Percentiles rank a stretch among this genome's conserved stretches.
These are phyloP conservation scores for Coelinius sp. DNA, from an alignment of 2,888 invertebrate species.

Conservation along the genomic window DNA sequence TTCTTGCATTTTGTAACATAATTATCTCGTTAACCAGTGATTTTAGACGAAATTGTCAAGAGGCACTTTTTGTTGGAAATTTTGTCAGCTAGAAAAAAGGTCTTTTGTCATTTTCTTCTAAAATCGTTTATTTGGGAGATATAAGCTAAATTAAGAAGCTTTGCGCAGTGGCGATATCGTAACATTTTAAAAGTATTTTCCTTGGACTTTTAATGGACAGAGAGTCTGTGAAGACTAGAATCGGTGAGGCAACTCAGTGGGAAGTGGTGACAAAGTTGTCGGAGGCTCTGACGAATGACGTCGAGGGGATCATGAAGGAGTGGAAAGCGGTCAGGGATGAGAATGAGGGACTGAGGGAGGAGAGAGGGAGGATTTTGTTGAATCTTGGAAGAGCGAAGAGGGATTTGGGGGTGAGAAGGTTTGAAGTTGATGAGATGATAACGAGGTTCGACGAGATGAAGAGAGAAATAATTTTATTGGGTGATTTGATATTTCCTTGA, in stretches of 20 bases:
- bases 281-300: constrained; percentile 15
- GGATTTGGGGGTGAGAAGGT: not conserved
- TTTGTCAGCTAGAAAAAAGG: too few species aligned
- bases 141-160: too few species aligned
- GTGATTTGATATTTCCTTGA: not conserved
- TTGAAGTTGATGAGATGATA: constrained; percentile 1
- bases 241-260: constrained; percentile 51
- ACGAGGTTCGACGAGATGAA: not conserved
- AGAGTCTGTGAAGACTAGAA: not conserved
- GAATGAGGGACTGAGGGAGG: not conserved
- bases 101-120: too few species aligned
- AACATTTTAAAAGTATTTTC: too few species aligned
- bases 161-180: too few species aligned
- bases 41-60: too few species aligned
- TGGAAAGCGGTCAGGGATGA: not conserved
- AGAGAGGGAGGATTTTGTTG: not conserved
- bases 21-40: too few species aligned
- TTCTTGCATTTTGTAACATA: too few species aligned
- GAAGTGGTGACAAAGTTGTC: constrained; percentile 46
- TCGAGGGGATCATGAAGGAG: constrained; percentile 32
- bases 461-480: not conserved
- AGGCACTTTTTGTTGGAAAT: too few species aligned
- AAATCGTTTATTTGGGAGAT: too few species aligned
- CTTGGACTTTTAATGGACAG: not conserved
- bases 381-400: not conserved